These are phyloP conservation scores for Hippocampus zosterae DNA, from an alignment of 2,113 vertebrate species.

Conservation along the genomic window DNA sequence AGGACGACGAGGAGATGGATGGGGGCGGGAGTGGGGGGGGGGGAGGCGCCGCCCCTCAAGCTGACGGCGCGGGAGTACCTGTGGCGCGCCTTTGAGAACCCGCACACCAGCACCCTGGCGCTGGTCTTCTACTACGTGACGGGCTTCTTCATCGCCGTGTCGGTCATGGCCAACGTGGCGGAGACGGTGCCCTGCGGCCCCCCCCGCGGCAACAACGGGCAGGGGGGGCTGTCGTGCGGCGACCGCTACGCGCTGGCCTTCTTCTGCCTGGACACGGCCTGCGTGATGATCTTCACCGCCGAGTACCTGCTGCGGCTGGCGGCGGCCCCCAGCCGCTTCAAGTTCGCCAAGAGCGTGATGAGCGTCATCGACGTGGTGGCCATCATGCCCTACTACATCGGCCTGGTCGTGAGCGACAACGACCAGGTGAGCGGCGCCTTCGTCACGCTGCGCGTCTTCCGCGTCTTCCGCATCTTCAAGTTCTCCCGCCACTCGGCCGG, in stretches of 20 bases:
- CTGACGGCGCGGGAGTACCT: conserved; percentile 87
- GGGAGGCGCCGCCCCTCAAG: conserved; percentile 80
- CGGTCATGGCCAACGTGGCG: conserved; percentile 95
- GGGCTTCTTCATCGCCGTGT: conserved; percentile 98
- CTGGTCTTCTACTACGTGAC: conserved; percentile 99
- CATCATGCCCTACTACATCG: conserved; percentile 99
- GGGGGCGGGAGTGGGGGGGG: conserved; percentile 54
- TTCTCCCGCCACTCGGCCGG: conserved; percentile 98
- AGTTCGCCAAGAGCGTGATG: conserved; percentile 97
- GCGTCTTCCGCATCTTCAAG: conserved; percentile 99
- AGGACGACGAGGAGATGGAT: conserved; percentile 90
- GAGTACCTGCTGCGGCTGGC: conserved; percentile 91
- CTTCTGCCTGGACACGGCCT: conserved; percentile 97
- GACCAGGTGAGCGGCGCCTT: conserved; percentile 99
- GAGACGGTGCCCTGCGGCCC: conserved; percentile 93
- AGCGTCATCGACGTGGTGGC: conserved; percentile 99
- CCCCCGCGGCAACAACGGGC: conserved; percentile 73
- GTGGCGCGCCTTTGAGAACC: conserved; percentile 98
- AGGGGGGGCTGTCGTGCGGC: conserved; percentile 89
- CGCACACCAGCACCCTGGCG: conserved; percentile 96
- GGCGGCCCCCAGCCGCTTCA: conserved; percentile 92
- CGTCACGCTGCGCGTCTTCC: conserved; percentile 94
- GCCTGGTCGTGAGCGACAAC: conserved; percentile 96
- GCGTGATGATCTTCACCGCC: conserved; percentile 97
- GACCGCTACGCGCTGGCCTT: conserved; percentile 94